Conservation (phyloP, 1,140 invertebrate genomes). For the Drosophila simulans region DNA sequence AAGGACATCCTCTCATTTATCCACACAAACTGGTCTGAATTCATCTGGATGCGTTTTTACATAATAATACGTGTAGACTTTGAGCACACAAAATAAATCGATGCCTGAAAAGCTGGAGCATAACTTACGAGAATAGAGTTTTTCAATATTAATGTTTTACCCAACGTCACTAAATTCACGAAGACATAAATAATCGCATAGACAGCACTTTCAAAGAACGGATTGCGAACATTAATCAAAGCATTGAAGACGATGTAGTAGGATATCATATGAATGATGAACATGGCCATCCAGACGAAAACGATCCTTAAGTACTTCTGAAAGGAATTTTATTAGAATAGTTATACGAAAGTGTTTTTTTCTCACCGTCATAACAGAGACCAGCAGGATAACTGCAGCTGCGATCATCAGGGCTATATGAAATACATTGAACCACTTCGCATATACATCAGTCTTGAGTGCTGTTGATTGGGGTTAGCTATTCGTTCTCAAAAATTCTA, state of each 20-base stretch:
- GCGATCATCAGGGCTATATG: slow-evolving; percentile 35
- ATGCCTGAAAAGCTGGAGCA: slow-evolving; percentile 6
- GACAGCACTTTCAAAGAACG: slow-evolving; percentile 7
- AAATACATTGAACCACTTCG: slow-evolving; percentile 42
- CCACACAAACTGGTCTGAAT: slow-evolving; percentile 7
- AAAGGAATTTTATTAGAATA: background rate
- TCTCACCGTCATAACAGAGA: slow-evolving; percentile 25
- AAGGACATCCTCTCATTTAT: slow-evolving; percentile 3
- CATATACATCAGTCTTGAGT: background rate
- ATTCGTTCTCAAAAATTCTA: too few relatives aligned
- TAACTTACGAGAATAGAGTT: too few relatives aligned
- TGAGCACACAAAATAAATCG: slow-evolving; percentile 17
- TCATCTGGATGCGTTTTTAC: slow-evolving; percentile 10
- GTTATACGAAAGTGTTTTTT: background rate
- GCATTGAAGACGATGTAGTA: slow-evolving; percentile 38
- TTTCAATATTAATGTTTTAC: slow-evolving; percentile 3
- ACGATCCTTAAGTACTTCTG: slow-evolving; percentile 1
- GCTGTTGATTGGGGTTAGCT: background rate
- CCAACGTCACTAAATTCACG: slow-evolving; percentile 4
- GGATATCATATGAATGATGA: slow-evolving; percentile 20
- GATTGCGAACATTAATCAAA: slow-evolving; percentile 9
- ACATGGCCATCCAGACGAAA: slow-evolving; percentile 29
- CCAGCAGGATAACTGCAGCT: slow-evolving; percentile 27
- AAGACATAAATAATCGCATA: slow-evolving; percentile 2
- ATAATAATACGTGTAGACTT: slow-evolving; percentile 20